phyloP scores from a whole-genome alignment of 2,113 vertebrate genomes.

The Chunga burmeisteri region DNA sequence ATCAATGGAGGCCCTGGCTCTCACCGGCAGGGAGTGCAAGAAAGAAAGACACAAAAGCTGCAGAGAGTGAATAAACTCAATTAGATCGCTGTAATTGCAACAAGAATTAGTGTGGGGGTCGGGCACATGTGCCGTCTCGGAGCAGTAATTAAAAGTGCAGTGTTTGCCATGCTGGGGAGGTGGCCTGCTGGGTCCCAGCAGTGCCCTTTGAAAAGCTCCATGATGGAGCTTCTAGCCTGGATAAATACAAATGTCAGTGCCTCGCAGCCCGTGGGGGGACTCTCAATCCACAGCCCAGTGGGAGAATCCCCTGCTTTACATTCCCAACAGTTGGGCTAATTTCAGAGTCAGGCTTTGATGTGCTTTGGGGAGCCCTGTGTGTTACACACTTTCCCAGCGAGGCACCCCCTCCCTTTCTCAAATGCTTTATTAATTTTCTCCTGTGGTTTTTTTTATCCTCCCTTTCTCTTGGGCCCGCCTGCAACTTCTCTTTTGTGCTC shows the following conservation, averaged over 20 bases:
- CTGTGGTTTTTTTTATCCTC: slow-evolving; percentile 67
- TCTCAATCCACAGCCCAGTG: slow-evolving; percentile 67
- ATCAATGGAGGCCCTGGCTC: slow-evolving; percentile 48
- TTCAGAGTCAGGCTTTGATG: slow-evolving; percentile 70
- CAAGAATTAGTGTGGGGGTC: slow-evolving; percentile 63
- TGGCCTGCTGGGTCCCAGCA: slow-evolving; percentile 61
- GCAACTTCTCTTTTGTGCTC: slow-evolving; percentile 56
- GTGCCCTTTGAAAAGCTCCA: slow-evolving; percentile 65
- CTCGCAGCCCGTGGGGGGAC: slow-evolving; percentile 49
- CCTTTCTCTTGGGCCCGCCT: slow-evolving; percentile 56
- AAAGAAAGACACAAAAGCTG: slow-evolving; percentile 65
- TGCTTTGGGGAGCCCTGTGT: slow-evolving; percentile 62
- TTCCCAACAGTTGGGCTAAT: slow-evolving; percentile 65
- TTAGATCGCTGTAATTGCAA: slow-evolving; percentile 71
- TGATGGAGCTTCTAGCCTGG: slow-evolving; percentile 40
- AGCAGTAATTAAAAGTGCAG: slow-evolving; percentile 64
- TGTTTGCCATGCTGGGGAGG: slow-evolving; percentile 59
- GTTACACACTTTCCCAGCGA: slow-evolving; percentile 65
- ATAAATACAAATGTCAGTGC: slow-evolving; percentile 67
- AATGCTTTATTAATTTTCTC: slow-evolving; percentile 71
- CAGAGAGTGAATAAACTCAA: slow-evolving; percentile 66
- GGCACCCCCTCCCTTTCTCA: slow-evolving; percentile 58
- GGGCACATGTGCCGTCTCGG: slow-evolving; percentile 44
- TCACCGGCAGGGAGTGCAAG: slow-evolving; percentile 64
- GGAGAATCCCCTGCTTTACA: slow-evolving; percentile 63